A percentile compares a stretch with the other conserved stretches of the same genome.
phyloP scores from a whole-genome alignment of 2,797 vertebrate species.

The Eulemur rubriventer region DNA sequence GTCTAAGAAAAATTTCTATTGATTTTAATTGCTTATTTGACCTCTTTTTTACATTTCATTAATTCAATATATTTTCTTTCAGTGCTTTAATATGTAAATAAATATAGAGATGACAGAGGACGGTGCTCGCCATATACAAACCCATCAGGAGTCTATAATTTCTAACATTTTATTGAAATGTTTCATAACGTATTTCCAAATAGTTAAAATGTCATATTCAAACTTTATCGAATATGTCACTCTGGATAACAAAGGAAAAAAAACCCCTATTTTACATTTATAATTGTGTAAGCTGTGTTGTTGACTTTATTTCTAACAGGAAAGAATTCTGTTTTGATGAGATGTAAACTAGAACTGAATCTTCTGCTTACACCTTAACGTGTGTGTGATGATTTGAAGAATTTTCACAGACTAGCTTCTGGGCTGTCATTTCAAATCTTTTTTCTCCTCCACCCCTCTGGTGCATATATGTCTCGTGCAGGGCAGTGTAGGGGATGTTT shows the following conservation, averaged over 20 bases:
- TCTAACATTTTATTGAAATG: neutral
- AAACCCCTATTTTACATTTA: neutral
- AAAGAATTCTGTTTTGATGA: neutral
- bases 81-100: neutral
- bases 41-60: neutral
- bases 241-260: neutral
- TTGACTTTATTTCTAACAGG: neutral
- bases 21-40: neutral
- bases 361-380: neutral
- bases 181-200: neutral
- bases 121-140: neutral
- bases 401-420: neutral
- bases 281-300: neutral
- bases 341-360: neutral
- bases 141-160: neutral
- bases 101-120: neutral
- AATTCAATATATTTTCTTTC: neutral
- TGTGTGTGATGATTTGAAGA: neutral
- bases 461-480: neutral
- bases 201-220: neutral
- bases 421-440: neutral
- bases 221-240: neutral
- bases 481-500: neutral
- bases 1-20: neutral
- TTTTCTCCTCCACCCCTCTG: neutral